Percentiles rank a stretch among this genome's conserved stretches.
Conservation (phyloP, 2,113 vertebrate species). For the Mixornis gularis region DNA sequence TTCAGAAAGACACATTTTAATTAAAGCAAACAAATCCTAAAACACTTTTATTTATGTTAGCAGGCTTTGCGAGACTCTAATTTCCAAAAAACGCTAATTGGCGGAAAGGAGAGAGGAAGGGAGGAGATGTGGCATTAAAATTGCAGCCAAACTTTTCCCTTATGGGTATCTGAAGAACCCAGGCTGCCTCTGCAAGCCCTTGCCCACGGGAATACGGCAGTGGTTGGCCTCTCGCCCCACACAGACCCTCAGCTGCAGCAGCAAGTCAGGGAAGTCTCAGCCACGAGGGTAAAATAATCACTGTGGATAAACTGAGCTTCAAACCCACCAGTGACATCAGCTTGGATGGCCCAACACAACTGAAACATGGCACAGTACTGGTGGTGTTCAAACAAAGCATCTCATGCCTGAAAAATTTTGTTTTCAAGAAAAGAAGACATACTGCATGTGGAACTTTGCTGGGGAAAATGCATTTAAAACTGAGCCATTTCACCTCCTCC, state of each 20-base stretch:
- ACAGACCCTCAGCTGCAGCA: accelerated
- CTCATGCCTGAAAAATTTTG: accelerated
- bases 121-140: not conserved
- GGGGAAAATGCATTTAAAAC: not conserved
- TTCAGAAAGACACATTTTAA: slow-evolving; percentile 31
- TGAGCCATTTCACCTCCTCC: not conserved
- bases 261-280: not conserved
- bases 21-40: slow-evolving; percentile 52
- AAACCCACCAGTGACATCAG: not conserved
- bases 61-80: not conserved
- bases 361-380: not conserved
- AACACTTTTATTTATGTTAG: slow-evolving; percentile 9
- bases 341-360: not conserved
- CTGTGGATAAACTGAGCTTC: not conserved
- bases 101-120: slow-evolving; percentile 22
- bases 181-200: not conserved
- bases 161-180: not conserved
- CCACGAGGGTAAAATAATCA: accelerated
- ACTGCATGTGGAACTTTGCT: not conserved
- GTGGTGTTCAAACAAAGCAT: accelerated
- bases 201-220: accelerated
- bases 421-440: not conserved
- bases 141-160: not conserved
- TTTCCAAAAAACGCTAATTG: slow-evolving; percentile 30
- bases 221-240: accelerated